These are phyloP conservation scores for Sminthurinus aureus DNA, from an alignment of 2,888 invertebrate species.

Conservation along the genomic window DNA sequence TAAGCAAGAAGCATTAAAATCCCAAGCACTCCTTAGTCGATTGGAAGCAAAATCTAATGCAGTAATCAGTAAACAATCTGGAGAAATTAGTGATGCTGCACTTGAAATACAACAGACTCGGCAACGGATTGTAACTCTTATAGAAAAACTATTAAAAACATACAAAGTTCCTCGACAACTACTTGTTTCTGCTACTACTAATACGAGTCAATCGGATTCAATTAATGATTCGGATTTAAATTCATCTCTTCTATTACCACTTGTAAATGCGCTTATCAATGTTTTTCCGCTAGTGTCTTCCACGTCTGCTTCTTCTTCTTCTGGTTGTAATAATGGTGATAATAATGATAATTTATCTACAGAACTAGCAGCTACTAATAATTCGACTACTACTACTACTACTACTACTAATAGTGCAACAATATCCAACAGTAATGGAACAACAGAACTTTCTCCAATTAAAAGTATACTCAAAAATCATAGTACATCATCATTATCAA, in stretches of 20 bases:
- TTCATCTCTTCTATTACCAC: conserved; percentile 55
- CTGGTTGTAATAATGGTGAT: neutral
- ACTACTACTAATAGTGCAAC: conserved; percentile 1
- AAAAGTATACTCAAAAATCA: neutral
- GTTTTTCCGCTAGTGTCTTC: neutral
- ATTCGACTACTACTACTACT: neutral
- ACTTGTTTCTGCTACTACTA: conserved; percentile 25
- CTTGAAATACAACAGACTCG: conserved; percentile 47
- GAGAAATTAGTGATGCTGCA: conserved; percentile 51
- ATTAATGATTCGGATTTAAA: conserved; percentile 53
- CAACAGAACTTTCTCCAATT: too few species aligned
- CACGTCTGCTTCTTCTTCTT: neutral
- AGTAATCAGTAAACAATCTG: conserved; percentile 45
- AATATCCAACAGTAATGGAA: neutral
- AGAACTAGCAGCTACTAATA: neutral
- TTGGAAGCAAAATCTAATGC: conserved; percentile 52
- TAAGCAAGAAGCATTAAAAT: conserved; percentile 57
- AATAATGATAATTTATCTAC: neutral
- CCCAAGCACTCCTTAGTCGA: conserved; percentile 53
- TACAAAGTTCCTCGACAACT: conserved; percentile 57
- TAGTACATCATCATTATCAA: neutral
- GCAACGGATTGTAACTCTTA: conserved; percentile 48
- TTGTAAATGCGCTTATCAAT: conserved; percentile 41
- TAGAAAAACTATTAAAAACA: conserved; percentile 53
- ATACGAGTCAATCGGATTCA: conserved; percentile 32